Conservation (phyloP, 1,140 invertebrate genomes). For the Vanessa atalanta region DNA sequence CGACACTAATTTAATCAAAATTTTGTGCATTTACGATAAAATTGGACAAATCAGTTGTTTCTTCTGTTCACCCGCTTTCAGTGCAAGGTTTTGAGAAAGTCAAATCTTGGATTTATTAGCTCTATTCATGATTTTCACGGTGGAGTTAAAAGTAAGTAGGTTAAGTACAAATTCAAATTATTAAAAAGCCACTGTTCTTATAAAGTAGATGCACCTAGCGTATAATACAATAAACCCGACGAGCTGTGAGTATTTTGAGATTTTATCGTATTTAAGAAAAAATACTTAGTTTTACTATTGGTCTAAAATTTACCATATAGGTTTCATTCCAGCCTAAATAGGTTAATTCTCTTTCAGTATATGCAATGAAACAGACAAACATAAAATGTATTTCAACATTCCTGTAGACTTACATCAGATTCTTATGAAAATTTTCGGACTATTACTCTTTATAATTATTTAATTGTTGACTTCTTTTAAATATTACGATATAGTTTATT, state of each 20-base stretch:
- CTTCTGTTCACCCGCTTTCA: constrained; percentile 45
- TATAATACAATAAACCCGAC: constrained; percentile 80
- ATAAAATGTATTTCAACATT: constrained; percentile 47
- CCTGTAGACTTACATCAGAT: constrained; percentile 51
- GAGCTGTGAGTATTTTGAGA: constrained; percentile 81
- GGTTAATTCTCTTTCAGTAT: constrained; percentile 66
- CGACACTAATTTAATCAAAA: constrained; percentile 35
- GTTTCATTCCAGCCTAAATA: constrained; percentile 78
- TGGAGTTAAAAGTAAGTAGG: constrained; percentile 73
- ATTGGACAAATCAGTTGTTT: constrained; percentile 33
- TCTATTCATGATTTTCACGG: constrained; percentile 62
- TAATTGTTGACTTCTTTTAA: constrained; percentile 42
- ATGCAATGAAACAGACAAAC: constrained; percentile 56
- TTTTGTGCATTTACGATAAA: constrained; percentile 45
- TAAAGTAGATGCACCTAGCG: constrained; percentile 80
- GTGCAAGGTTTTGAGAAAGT: constrained; percentile 43
- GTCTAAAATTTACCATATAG: constrained; percentile 69
- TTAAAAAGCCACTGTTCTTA: constrained; percentile 80
- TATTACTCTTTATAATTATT: constrained; percentile 37
- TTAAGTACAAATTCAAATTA: constrained; percentile 81
- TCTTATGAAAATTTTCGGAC: constrained; percentile 48
- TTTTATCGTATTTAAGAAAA: constrained; percentile 80
- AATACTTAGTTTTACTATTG: constrained; percentile 74
- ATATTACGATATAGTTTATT: constrained; percentile 40
- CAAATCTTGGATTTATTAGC: constrained; percentile 55